Base-by-base conservation (phyloP, 2,797 vertebrate genomes). In the Semotilus atromaculatus region DNA sequence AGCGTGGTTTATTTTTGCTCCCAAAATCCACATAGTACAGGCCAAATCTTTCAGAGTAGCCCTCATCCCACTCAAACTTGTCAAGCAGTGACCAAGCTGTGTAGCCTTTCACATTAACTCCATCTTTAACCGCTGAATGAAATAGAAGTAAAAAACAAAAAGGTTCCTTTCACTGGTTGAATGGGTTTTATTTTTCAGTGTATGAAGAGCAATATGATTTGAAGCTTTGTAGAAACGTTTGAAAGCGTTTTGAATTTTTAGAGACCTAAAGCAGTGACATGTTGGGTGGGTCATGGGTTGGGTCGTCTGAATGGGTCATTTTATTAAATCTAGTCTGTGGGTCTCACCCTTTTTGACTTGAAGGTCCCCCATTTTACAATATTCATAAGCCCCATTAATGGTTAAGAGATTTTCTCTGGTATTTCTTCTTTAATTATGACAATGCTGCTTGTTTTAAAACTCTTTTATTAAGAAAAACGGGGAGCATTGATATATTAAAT, bases 11-110 rank as follows among this genome's bases (percentile, higher is more conserved):
- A 83, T 95, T 95, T 93, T 95, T 96, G 92, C 88, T 94, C 73
- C 92, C 91, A 89, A 97, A 99, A 90, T 97, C 96, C 18, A 97
- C 94, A 1, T 97, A 96, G 89, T 95, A 97, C 84, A 99, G 92
- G 26, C 97, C 97, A 6, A 97, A 98, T 92, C 96, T 94, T 82
- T 97, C 96, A 0, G 96, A 95, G 89, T 93, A 98, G 18, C 97
- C 97, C 92, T 96, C 95, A 67, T 97, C 96, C 97, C 97, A 98
- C 91, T 98, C 97, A 88, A 97, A 99, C 89, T 97, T 96, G 91
- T 98, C 97, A 43, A 98, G 91, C 74, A 98, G 93, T 60, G 97
- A 98, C 97, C 97, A 98, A 67, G 95, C 96, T 0, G 96, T 98
- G 85, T 98, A 98, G 3, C 96, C 97, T 91, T 95, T 96, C 86